phyloP scores from a whole-genome alignment of 2,888 invertebrate species.

The Pheosia gnoma region DNA sequence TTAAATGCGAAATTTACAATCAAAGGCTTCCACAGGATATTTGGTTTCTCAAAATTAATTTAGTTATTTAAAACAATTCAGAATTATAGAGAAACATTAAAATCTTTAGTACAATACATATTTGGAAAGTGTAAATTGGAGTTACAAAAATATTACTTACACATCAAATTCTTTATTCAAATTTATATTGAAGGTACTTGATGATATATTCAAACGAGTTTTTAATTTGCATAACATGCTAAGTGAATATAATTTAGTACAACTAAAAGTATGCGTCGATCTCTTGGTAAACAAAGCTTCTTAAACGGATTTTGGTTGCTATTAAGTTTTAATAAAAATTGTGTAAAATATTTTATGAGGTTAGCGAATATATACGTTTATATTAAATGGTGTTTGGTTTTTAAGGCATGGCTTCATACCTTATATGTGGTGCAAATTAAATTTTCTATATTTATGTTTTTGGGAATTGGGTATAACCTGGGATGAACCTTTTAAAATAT shows the following conservation, averaged over 20 bases:
- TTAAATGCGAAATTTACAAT: slow-evolving; percentile 9
- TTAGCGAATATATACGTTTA: too few relatives aligned
- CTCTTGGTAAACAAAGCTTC: too few relatives aligned
- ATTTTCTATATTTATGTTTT: too few relatives aligned
- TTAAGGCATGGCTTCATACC: too few relatives aligned
- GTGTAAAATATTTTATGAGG: too few relatives aligned
- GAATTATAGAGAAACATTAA: slow-evolving; percentile 24
- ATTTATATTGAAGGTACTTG: slow-evolving; percentile 26
- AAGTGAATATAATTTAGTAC: background rate
- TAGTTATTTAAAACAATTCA: slow-evolving; percentile 8
- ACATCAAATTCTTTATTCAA: slow-evolving; percentile 38
- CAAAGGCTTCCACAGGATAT: background rate
- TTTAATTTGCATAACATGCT: slow-evolving; percentile 10
- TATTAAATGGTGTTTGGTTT: too few relatives aligned
- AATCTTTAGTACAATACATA: slow-evolving; percentile 16
- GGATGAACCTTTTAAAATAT: too few relatives aligned
- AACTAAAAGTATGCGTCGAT: too few relatives aligned
- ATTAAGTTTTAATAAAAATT: too few relatives aligned
- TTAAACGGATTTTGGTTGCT: too few relatives aligned
- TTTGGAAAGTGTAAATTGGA: slow-evolving; percentile 46
- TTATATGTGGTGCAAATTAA: too few relatives aligned
- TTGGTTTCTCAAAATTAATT: background rate
- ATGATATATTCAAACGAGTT: slow-evolving; percentile 27
- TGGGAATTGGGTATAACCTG: too few relatives aligned
- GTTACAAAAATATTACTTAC: slow-evolving; percentile 51